A percentile compares a stretch with the other conserved stretches of the same genome.
Evolutionary conservation across 1,140 invertebrate species (phyloP).

Genomic region (Eurosta solidaginis): DNA sequence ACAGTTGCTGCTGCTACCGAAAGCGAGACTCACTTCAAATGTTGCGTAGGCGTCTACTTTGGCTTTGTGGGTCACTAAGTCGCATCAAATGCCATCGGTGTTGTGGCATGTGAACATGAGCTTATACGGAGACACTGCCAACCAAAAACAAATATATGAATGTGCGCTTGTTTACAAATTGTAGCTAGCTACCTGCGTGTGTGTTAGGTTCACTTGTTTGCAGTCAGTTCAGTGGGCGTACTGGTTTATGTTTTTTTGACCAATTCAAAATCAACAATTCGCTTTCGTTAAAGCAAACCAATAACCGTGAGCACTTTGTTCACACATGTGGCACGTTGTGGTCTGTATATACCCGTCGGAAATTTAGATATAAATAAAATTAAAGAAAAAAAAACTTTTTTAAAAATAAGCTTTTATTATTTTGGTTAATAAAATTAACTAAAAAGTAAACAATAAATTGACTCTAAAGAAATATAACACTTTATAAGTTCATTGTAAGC

Average conservation of each 20-base stretch:
- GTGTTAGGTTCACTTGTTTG: background rate
- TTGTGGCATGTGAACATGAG: background rate
- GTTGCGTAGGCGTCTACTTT: conserved; percentile 19
- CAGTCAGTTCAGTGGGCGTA: background rate
- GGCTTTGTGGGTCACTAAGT: conserved; percentile 19
- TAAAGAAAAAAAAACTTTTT: too few species aligned
- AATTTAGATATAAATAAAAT: too few species aligned
- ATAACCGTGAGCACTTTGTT: background rate
- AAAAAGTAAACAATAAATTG: too few species aligned
- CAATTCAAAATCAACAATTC: background rate
- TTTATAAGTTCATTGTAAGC: too few species aligned
- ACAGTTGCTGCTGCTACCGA: too few species aligned
- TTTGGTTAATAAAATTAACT: too few species aligned
- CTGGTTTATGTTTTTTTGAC: background rate
- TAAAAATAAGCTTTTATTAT: too few species aligned
- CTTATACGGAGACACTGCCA: background rate
- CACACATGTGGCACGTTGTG: background rate
- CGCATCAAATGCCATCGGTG: conserved; percentile 16
- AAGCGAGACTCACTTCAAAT: too few species aligned
- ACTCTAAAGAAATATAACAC: too few species aligned
- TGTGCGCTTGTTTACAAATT: background rate
- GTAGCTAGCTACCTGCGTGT: too few species aligned
- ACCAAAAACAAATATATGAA: background rate
- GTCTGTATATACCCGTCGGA: too few species aligned
- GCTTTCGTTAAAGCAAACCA: background rate